These are phyloP conservation scores for Tiliacea citrago DNA, from an alignment of 2,888 invertebrate genomes.

Conservation along the genomic window DNA sequence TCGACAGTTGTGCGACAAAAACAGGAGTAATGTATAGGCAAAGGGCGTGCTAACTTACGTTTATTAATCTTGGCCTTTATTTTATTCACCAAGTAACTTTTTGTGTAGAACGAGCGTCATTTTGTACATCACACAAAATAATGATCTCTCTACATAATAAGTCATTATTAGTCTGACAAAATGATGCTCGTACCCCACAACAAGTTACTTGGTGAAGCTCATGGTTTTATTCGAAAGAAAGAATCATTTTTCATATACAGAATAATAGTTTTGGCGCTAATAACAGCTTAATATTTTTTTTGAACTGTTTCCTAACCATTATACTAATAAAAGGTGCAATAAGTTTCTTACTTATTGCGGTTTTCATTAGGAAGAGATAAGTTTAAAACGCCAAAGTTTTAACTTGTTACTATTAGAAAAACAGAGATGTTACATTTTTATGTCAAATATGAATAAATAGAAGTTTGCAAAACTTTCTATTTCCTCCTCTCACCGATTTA, in stretches of 20 bases:
- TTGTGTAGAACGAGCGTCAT: background rate
- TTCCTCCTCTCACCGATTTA: no score
- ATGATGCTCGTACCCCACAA: background rate
- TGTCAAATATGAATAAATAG: no score
- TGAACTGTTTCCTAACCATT: no score
- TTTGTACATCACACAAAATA: background rate
- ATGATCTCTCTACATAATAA: background rate
- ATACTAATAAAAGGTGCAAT: no score
- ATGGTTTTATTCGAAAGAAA: background rate
- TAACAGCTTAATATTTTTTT: no score
- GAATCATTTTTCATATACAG: background rate
- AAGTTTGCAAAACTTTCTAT: no score
- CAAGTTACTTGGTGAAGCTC: background rate
- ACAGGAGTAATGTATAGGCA: background rate
- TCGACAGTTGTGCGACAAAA: background rate
- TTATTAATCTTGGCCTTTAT: background rate
- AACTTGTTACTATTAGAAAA: no score
- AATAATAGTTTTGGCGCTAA: background rate
- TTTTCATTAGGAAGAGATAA: no score
- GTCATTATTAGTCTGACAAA: background rate
- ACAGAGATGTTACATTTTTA: no score
- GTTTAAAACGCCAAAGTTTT: no score
- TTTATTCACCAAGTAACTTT: background rate
- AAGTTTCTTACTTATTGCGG: no score
- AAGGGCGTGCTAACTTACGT: background rate